Evolutionary conservation across 2,797 vertebrate species (phyloP).

Genomic region (Tenualosa thibaudeaui): DNA sequence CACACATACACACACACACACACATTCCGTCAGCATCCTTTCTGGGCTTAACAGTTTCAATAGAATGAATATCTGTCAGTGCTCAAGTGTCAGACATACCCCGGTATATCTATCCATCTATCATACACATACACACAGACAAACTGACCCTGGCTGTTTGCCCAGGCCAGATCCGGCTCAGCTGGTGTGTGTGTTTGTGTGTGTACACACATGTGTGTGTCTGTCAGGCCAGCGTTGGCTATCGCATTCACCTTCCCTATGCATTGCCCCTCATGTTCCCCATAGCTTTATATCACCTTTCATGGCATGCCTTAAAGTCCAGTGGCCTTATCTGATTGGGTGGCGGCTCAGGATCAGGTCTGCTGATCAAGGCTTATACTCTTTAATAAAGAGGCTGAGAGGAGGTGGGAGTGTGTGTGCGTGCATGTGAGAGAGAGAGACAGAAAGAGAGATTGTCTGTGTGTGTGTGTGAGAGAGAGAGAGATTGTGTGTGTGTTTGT

Average conservation of each 20-base stretch:
- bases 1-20: slow-evolving; percentile 19
- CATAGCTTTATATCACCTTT: not conserved
- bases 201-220: not conserved
- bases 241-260: no score
- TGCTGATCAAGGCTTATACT: not conserved
- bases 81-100: slow-evolving; percentile 31
- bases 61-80: not conserved
- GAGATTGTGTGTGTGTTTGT: not conserved
- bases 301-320: not conserved
- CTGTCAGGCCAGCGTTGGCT: no score
- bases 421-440: no score
- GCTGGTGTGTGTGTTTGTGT: slow-evolving; percentile 30
- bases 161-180: slow-evolving; percentile 38
- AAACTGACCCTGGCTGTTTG: slow-evolving; percentile 42
- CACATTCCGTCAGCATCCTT: slow-evolving; percentile 31
- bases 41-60: slow-evolving; percentile 22
- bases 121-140: slow-evolving; percentile 35
- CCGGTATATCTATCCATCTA: not conserved
- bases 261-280: not conserved
- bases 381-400: no score
- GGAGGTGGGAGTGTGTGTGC: no score
- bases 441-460: no score
- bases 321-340: not conserved
- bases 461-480: not conserved
- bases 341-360: not conserved